Conservation (phyloP, 1,140 invertebrate genomes). For the Anthonomus grandis region DNA sequence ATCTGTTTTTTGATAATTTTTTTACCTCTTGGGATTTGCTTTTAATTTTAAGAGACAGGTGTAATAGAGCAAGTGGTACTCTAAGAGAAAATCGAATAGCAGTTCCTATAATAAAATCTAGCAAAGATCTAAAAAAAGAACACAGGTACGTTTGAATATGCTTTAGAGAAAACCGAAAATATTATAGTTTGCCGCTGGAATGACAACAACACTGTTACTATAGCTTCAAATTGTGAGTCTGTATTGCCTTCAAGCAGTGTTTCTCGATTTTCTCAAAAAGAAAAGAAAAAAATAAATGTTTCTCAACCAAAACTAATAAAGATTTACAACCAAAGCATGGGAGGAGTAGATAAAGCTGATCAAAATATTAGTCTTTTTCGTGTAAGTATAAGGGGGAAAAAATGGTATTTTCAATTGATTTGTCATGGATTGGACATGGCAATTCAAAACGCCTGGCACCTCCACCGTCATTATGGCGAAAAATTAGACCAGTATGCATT, state of each 20-base stretch:
- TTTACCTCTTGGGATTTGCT: conserved; percentile 26
- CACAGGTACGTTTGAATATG: conserved; percentile 17
- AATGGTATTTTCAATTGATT: conserved; percentile 43
- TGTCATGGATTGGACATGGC: conserved; percentile 39
- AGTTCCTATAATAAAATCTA: neutral
- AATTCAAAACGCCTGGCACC: conserved; percentile 42
- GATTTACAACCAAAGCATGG: conserved; percentile 36
- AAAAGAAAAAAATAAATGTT: conserved; percentile 32
- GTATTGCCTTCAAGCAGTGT: conserved; percentile 28
- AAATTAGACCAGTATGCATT: conserved; percentile 34
- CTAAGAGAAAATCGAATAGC: conserved; percentile 25
- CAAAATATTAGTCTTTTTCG: conserved; percentile 41
- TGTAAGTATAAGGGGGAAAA: conserved; percentile 38
- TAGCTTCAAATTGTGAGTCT: conserved; percentile 26
- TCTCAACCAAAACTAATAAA: conserved; percentile 35
- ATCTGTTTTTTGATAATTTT: conserved; percentile 30
- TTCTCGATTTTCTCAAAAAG: conserved; percentile 25
- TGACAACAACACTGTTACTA: conserved; percentile 33
- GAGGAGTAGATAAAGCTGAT: conserved; percentile 39
- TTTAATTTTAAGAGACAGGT: conserved; percentile 17
- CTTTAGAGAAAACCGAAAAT: neutral
- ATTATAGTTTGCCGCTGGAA: conserved; percentile 28
- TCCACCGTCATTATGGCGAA: conserved; percentile 33
- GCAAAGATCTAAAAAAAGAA: conserved; percentile 16
- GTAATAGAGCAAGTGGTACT: conserved; percentile 24